Conservation (phyloP, 2,888 invertebrate genomes). For the Altica lythri region DNA sequence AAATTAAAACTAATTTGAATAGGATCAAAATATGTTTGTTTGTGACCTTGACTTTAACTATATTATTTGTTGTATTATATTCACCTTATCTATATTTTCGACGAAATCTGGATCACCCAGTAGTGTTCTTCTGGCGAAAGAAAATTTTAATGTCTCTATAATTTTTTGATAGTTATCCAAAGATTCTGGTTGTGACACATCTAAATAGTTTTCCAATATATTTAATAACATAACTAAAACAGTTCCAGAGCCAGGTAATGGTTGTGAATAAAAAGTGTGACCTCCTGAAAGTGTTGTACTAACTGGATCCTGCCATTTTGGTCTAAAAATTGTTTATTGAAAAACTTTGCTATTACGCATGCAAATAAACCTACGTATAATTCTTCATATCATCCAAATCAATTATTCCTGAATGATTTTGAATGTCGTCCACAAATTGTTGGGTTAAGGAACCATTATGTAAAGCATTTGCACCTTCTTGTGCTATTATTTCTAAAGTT, state of each 20-base stretch:
- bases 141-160: conserved; percentile 89
- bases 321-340: too few relatives aligned
- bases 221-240: conserved; percentile 82
- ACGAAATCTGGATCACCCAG: conserved; percentile 76
- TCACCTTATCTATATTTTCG: conserved; percentile 34
- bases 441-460: conserved; percentile 63
- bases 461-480: conserved; percentile 61
- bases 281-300: conserved; percentile 63
- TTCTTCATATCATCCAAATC: conserved; percentile 74
- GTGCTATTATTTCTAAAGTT: conserved; percentile 61
- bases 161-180: conserved; percentile 76
- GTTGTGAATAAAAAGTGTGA: conserved; percentile 73
- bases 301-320: conserved; percentile 69
- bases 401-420: conserved; percentile 72
- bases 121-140: conserved; percentile 81
- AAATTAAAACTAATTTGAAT: too few relatives aligned
- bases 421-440: conserved; percentile 50
- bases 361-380: conserved; percentile 72
- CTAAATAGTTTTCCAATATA: conserved; percentile 66
- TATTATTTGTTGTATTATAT: too few relatives aligned
- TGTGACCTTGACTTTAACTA: too few relatives aligned
- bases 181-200: conserved; percentile 43
- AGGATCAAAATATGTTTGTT: too few relatives aligned
- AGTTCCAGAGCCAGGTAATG: conserved; percentile 83
- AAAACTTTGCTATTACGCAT: too few relatives aligned